Conservation (phyloP, 2,888 invertebrate species). For the Acanthococcus lagerstroemiae region DNA sequence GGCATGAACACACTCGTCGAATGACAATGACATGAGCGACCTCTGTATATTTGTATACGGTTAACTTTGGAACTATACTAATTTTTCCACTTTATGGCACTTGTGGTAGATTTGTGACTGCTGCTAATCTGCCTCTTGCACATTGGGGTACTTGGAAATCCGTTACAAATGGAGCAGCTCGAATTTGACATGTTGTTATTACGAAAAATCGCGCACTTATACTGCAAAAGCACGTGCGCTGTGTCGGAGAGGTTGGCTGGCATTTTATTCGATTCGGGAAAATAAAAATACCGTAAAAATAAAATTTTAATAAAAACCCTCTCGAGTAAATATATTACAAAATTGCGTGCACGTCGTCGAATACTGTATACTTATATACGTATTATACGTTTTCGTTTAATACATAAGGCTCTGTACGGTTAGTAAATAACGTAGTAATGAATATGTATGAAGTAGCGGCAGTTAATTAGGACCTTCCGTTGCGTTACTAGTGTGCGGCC, state of each 20-base stretch:
- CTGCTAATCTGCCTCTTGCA: too few relatives aligned
- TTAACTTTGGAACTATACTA: too few relatives aligned
- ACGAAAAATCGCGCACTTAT: too few relatives aligned
- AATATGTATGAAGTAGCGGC: slow-evolving; percentile 29
- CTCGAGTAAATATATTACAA: slow-evolving; percentile 23
- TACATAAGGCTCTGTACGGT: slow-evolving; percentile 20
- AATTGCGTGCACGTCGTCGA: slow-evolving; percentile 29
- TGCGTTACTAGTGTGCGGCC: slow-evolving; percentile 18
- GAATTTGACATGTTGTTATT: too few relatives aligned
- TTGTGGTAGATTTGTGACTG: too few relatives aligned
- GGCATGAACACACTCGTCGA: too few relatives aligned
- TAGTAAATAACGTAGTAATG: slow-evolving; percentile 27
- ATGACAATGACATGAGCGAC: too few relatives aligned
- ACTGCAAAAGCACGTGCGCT: too few relatives aligned
- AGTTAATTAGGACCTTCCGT: slow-evolving; percentile 30
- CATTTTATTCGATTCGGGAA: not conserved
- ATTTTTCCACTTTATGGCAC: too few relatives aligned
- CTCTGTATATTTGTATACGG: too few relatives aligned
- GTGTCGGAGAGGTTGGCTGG: not conserved
- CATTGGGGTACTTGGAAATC: too few relatives aligned
- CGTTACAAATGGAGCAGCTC: too few relatives aligned
- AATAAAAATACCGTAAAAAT: not conserved
- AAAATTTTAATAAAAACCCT: not conserved
- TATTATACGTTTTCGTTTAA: slow-evolving; percentile 10
- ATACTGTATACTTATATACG: slow-evolving; percentile 1